These are phyloP conservation scores for Sepioteuthis lessoniana DNA, from an alignment of 2,888 invertebrate genomes.

Conservation along the genomic window DNA sequence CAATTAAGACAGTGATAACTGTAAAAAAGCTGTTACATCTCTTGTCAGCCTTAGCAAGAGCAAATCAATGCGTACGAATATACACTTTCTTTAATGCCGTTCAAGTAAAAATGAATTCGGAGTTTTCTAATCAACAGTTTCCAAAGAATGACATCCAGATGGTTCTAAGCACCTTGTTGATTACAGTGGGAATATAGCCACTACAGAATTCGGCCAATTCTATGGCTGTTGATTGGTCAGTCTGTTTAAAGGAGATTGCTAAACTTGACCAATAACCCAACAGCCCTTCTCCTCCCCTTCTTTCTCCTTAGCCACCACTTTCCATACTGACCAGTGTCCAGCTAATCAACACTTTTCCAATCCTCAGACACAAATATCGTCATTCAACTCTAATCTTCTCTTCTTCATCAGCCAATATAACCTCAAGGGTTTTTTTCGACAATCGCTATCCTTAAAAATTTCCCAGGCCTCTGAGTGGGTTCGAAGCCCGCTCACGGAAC, in stretches of 20 bases:
- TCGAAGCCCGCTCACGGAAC: not conserved
- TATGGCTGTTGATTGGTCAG: not conserved
- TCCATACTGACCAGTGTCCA: not conserved
- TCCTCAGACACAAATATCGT: not conserved
- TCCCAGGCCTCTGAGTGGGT: constrained; percentile 33
- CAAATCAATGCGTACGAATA: not conserved
- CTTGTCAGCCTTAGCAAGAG: not conserved
- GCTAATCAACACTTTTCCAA: not conserved
- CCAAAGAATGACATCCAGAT: not conserved
- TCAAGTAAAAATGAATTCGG: not conserved
- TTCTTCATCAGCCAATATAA: not conserved
- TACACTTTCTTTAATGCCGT: not conserved
- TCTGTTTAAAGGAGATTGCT: not conserved
- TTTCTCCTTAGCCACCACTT: not conserved
- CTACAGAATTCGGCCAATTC: not conserved
- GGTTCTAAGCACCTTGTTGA: not conserved
- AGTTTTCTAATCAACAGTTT: not conserved
- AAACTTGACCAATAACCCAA: not conserved
- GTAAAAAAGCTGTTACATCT: not conserved
- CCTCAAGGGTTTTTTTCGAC: not conserved
- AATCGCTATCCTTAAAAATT: not conserved
- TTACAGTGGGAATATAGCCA: not conserved
- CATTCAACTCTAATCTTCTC: not conserved
- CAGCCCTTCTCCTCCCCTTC: not conserved
- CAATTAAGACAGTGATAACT: no score